Evolutionary conservation across 2,797 vertebrate genomes (phyloP).

Genomic region (Cynodonichthys magdalenae): DNA sequence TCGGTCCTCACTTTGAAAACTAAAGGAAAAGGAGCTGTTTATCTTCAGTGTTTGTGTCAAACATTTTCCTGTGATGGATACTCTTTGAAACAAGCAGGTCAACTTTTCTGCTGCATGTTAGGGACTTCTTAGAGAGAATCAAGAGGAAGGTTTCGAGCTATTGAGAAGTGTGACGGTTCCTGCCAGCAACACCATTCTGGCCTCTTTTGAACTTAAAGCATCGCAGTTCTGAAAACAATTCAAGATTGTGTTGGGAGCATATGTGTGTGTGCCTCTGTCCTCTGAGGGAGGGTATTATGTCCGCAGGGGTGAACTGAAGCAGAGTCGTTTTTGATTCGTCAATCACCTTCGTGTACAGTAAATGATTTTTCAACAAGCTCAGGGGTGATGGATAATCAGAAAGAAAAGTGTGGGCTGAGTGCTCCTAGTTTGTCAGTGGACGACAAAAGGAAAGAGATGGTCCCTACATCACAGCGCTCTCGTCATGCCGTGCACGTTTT

Average conservation of each 20-base stretch:
- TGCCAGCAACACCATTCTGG: slow-evolving; percentile 52
- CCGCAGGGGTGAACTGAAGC: slow-evolving; percentile 63
- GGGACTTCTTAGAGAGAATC: slow-evolving; percentile 54
- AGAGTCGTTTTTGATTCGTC: slow-evolving; percentile 66
- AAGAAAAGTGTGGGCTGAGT: slow-evolving; percentile 48
- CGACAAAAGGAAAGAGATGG: slow-evolving; percentile 33
- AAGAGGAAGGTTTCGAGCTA: slow-evolving; percentile 67
- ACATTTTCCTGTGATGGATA: slow-evolving; percentile 63
- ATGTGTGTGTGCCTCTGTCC: slow-evolving; percentile 51
- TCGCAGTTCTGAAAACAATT: slow-evolving; percentile 68
- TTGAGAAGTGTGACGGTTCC: slow-evolving; percentile 60
- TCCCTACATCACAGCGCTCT: slow-evolving; percentile 44
- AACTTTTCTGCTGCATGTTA: slow-evolving; percentile 43
- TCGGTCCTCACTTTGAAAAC: slow-evolving; percentile 33
- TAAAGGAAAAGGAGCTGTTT: slow-evolving; percentile 45
- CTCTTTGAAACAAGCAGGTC: slow-evolving; percentile 59
- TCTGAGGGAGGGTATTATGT: slow-evolving; percentile 64
- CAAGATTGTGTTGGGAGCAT: slow-evolving; percentile 45
- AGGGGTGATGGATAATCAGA: slow-evolving; percentile 75
- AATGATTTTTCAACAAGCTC: slow-evolving; percentile 77
- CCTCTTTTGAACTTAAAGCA: slow-evolving; percentile 71
- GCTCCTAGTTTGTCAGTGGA: slow-evolving; percentile 54
- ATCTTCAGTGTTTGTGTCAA: slow-evolving; percentile 51
- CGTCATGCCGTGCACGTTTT: slow-evolving; percentile 74
- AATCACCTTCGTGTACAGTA: slow-evolving; percentile 74